Percentiles rank a stretch among this genome's conserved stretches.
phyloP scores from a whole-genome alignment of 1,140 invertebrate species.

The Harpegnathos saltator region DNA sequence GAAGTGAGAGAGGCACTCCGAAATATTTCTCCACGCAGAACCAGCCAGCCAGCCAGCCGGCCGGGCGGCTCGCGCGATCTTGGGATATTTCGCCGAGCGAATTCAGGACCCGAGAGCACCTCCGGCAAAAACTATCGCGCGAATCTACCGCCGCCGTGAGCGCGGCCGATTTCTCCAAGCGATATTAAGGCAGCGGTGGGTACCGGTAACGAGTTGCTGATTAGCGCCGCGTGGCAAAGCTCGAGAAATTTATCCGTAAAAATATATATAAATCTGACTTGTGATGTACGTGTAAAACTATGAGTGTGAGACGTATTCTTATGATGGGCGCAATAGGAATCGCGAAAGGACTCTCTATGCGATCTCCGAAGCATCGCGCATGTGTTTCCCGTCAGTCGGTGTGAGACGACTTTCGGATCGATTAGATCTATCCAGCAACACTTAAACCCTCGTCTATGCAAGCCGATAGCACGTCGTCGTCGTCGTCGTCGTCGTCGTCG shows the following conservation, averaged over 20 bases:
- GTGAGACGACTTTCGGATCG: neutral
- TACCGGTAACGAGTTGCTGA: neutral
- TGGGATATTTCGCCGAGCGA: slow-evolving; percentile 34
- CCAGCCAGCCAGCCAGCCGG: neutral
- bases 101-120: slow-evolving; percentile 10
- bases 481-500: slow-evolving; percentile 45
- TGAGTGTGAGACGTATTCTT: no score
- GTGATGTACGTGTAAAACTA: no score
- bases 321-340: no score
- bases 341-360: neutral
- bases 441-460: slow-evolving; percentile 33
- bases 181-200: neutral
- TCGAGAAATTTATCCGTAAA: no score
- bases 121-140: neutral
- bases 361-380: neutral
- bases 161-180: no score
- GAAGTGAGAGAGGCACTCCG: slow-evolving; percentile 64
- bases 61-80: slow-evolving; percentile 42
- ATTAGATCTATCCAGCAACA: slow-evolving; percentile 18
- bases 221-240: no score
- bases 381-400: slow-evolving; percentile 6
- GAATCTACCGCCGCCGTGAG: neutral
- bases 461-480: slow-evolving; percentile 46
- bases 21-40: slow-evolving; percentile 68
- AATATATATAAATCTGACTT: no score